phyloP scores from a whole-genome alignment of 1,140 invertebrate genomes.

The Bombus superbus region DNA sequence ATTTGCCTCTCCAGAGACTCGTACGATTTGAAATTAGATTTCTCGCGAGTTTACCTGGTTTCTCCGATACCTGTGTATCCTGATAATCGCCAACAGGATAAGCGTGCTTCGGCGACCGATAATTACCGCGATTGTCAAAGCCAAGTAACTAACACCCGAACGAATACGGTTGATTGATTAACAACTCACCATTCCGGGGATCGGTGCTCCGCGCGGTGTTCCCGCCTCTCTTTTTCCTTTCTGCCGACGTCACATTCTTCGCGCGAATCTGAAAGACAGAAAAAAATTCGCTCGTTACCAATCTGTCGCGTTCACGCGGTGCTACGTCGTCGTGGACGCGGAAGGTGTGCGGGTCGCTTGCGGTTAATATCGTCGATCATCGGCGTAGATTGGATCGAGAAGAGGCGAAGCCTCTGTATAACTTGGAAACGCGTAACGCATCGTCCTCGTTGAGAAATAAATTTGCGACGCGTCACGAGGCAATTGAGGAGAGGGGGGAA shows the following conservation, averaged over 20 bases:
- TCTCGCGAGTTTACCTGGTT: neutral
- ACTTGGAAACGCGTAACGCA: slow-evolving; percentile 3
- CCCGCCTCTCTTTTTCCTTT: neutral
- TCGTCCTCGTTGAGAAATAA: neutral
- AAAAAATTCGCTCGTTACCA: slow-evolving; percentile 21
- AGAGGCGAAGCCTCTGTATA: neutral
- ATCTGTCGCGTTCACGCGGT: neutral
- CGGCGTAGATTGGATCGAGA: neutral
- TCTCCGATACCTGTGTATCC: neutral
- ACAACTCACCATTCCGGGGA: slow-evolving; percentile 59
- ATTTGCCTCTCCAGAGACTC: too few relatives aligned
- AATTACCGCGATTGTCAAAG: slow-evolving; percentile 61
- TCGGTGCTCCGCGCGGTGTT: neutral
- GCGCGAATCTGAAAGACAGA: slow-evolving; percentile 49
- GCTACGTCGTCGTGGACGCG: neutral
- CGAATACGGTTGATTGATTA: slow-evolving; percentile 56
- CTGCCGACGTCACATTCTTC: slow-evolving; percentile 47
- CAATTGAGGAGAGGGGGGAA: neutral
- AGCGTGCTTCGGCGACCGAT: slow-evolving; percentile 55
- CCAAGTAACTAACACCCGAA: slow-evolving; percentile 52
- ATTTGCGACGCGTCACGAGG: slow-evolving; percentile 11
- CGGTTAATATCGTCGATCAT: slow-evolving; percentile 12
- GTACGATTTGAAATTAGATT: neutral
- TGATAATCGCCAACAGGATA: slow-evolving; percentile 21
- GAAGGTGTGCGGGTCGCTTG: neutral